phyloP scores from a whole-genome alignment of 2,888 invertebrate genomes.

The Lacanobia wlatinum region DNA sequence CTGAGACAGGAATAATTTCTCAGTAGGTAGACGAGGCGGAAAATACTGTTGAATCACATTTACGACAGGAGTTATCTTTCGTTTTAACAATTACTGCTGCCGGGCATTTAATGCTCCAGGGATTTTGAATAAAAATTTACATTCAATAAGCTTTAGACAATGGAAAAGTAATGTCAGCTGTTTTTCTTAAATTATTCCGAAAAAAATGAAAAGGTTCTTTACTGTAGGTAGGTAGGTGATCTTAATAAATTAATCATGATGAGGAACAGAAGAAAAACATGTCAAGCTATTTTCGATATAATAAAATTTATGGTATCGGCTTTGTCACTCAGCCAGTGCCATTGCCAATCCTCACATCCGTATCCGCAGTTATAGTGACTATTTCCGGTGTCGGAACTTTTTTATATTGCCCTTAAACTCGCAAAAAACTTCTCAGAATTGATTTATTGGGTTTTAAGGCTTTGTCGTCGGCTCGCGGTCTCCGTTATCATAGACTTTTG shows the following conservation, averaged over 20 bases:
- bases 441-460: slow-evolving; percentile 43
- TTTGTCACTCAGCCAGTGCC: too few species aligned
- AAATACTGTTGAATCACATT: slow-evolving; percentile 36
- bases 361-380: slow-evolving; percentile 25
- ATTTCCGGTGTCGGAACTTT: slow-evolving; percentile 21
- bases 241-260: too few species aligned
- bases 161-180: background rate
- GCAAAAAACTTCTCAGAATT: slow-evolving; percentile 27
- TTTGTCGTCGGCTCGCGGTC: background rate
- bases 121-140: slow-evolving; percentile 51
- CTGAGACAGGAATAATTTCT: slow-evolving; percentile 4
- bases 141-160: slow-evolving; percentile 30
- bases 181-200: slow-evolving; percentile 12
- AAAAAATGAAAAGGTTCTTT: background rate
- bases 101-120: slow-evolving; percentile 21
- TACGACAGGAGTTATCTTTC: slow-evolving; percentile 22
- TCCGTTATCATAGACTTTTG: background rate
- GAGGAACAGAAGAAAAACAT: background rate
- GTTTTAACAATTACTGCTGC: too few species aligned
- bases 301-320: slow-evolving; percentile 11
- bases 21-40: background rate
- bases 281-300: background rate
- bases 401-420: slow-evolving; percentile 42
- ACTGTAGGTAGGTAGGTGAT: too few species aligned
- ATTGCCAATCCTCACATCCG: slow-evolving; percentile 22